These are phyloP conservation scores for Tachystola acroxantha DNA, from an alignment of 2,888 invertebrate genomes.

Conservation along the genomic window DNA sequence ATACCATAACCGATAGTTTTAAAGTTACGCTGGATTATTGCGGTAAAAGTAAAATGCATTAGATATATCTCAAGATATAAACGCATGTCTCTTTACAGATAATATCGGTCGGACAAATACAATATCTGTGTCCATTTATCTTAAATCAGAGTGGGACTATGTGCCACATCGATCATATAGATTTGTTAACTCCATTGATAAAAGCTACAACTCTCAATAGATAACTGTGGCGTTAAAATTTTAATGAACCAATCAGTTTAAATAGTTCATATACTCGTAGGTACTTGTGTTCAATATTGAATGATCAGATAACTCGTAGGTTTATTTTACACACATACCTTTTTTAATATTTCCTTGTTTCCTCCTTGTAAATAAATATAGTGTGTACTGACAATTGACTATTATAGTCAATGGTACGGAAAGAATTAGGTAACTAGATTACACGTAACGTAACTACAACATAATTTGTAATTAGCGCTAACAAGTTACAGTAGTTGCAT, in stretches of 20 bases:
- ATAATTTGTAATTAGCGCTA: constrained; percentile 23
- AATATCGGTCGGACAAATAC: constrained; percentile 45
- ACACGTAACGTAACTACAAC: constrained; percentile 10
- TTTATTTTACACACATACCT: too few relatives aligned
- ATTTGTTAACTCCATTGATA: constrained; percentile 63
- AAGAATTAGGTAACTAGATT: constrained; percentile 10
- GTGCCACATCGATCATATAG: constrained; percentile 64
- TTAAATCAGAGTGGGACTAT: constrained; percentile 36
- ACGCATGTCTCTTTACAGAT: constrained; percentile 49
- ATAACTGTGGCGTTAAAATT: constrained; percentile 28
- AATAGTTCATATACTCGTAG: background rate
- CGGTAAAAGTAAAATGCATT: background rate
- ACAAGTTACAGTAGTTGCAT: constrained; percentile 20
- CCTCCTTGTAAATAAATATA: too few relatives aligned
- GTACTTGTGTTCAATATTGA: too few relatives aligned
- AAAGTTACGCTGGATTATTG: background rate
- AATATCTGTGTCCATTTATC: constrained; percentile 57
- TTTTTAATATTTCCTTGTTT: too few relatives aligned
- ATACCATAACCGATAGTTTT: background rate
- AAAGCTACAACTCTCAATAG: constrained; percentile 43
- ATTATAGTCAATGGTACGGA: background rate
- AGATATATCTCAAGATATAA: constrained; percentile 30
- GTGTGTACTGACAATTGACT: too few relatives aligned
- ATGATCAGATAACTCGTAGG: too few relatives aligned
- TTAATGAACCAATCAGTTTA: constrained; percentile 19